Conservation (phyloP, 35 echinoderm and acorn worm genomes). For the Amphiura filiformis region DNA sequence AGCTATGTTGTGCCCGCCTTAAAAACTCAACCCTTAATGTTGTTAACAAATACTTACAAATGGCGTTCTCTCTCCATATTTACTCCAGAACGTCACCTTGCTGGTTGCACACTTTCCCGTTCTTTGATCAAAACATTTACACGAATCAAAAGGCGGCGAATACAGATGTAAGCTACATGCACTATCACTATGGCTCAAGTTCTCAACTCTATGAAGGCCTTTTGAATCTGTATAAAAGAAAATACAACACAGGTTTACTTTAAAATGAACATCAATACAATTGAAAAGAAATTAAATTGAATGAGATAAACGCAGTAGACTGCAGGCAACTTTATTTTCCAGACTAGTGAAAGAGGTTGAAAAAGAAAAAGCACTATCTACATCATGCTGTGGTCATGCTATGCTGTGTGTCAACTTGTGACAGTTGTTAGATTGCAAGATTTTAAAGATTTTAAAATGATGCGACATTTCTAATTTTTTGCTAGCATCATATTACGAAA, state of each 20-base stretch:
- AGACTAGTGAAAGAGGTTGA: too few relatives aligned
- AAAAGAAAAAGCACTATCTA: too few relatives aligned
- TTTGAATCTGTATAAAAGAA: constrained; percentile 54
- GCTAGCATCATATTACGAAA: too few relatives aligned
- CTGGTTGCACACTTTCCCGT: constrained; percentile 37
- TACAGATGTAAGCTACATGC: constrained; percentile 86
- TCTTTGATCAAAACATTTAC: constrained; percentile 85
- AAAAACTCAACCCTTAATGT: too few relatives aligned
- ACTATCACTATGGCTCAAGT: constrained; percentile 68
- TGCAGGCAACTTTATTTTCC: too few relatives aligned
- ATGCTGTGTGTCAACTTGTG: too few relatives aligned
- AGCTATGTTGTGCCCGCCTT: too few relatives aligned
- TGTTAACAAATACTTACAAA: constrained; percentile 55
- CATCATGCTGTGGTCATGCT: too few relatives aligned
- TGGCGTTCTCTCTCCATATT: constrained; percentile 70
- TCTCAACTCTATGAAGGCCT: constrained; percentile 88
- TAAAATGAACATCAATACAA: neutral
- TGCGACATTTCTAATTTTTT: too few relatives aligned
- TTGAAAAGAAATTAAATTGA: neutral
- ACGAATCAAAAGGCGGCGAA: constrained; percentile 82
- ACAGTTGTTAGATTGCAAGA: too few relatives aligned
- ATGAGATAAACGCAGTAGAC: neutral
- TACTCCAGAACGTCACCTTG: constrained; percentile 82
- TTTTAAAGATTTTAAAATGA: too few relatives aligned
- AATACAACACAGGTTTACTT: neutral